phyloP scores from a whole-genome alignment of 2,113 vertebrate genomes.

The Delphinapterus leucas region DNA sequence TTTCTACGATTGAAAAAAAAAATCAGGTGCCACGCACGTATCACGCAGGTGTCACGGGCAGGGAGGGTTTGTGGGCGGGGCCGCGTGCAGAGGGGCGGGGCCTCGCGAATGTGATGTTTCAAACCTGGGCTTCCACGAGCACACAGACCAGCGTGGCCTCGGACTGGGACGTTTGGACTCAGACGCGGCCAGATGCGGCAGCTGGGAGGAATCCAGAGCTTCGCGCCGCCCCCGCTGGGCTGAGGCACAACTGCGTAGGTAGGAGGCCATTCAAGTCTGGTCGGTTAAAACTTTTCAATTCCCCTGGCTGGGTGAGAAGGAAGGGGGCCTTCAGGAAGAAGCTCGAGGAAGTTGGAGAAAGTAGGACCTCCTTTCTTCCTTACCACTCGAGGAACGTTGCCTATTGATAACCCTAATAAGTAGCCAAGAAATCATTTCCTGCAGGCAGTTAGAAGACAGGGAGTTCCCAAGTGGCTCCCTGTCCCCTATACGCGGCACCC shows the following conservation, averaged over 20 bases:
- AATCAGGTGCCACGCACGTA: fast-evolving
- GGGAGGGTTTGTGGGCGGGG: fast-evolving
- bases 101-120: neutral
- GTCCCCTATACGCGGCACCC: fast-evolving
- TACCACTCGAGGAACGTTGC: neutral
- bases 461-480: neutral
- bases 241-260: neutral
- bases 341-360: neutral
- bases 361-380: neutral
- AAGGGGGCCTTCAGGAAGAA: neutral
- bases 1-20: neutral
- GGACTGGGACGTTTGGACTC: neutral
- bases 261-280: neutral
- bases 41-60: too few species aligned
- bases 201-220: too few species aligned
- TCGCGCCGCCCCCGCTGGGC: fast-evolving
- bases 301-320: too few species aligned
- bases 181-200: fast-evolving
- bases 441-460: neutral
- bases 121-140: neutral
- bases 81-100: fast-evolving
- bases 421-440: neutral
- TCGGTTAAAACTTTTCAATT: neutral
- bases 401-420: neutral
- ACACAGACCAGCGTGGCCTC: neutral